phyloP scores from a whole-genome alignment of 2,113 vertebrate species.

The Emberiza fucata region DNA sequence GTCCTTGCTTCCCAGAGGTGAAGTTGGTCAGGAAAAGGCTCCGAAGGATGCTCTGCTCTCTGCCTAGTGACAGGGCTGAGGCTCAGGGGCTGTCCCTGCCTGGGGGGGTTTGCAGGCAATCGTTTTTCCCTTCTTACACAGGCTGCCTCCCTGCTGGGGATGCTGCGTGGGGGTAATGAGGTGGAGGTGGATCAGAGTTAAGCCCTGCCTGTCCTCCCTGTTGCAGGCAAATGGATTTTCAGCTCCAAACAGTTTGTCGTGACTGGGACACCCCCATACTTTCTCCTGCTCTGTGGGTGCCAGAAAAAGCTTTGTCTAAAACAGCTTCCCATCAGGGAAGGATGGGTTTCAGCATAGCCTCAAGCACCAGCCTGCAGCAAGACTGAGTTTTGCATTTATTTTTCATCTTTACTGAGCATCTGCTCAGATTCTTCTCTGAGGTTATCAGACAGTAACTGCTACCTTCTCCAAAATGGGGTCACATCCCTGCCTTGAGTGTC shows the following conservation, averaged over 20 bases:
- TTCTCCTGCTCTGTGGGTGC: not conserved
- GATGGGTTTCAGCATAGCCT: not conserved
- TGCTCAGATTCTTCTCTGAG: not conserved
- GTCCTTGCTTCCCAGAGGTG: not conserved
- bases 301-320: not conserved
- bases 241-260: not conserved
- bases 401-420: not conserved
- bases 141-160: not conserved
- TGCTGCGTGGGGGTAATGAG: not conserved
- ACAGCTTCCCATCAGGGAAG: not conserved
- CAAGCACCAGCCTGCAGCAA: not conserved
- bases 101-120: not conserved
- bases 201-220: not conserved
- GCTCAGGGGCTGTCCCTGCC: not conserved
- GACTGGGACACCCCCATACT: not conserved
- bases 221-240: not conserved
- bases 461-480: not conserved
- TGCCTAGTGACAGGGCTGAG: not conserved
- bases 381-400: not conserved
- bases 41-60: not conserved
- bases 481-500: not conserved
- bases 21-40: not conserved
- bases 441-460: not conserved
- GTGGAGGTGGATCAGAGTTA: not conserved
- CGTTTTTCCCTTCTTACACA: accelerated